A percentile compares a stretch with the other conserved stretches of the same genome.
These are phyloP conservation scores for Setophaga kirtlandii DNA, from an alignment of 2,113 vertebrate genomes.

Conservation along the genomic window DNA sequence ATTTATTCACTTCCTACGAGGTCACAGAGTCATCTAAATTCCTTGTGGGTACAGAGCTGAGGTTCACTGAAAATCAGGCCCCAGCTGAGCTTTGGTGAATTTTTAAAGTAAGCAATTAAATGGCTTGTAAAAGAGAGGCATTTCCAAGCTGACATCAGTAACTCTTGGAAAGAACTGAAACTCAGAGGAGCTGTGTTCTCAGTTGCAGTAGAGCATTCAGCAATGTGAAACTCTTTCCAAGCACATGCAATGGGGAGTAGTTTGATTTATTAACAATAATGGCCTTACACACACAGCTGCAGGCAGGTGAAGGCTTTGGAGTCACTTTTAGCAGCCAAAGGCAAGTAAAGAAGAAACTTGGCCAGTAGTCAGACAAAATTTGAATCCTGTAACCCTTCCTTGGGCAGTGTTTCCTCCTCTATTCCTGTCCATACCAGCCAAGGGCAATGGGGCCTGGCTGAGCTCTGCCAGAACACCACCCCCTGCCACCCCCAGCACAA, in stretches of 20 bases:
- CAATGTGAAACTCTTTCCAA: background rate
- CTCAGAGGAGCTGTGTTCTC: background rate
- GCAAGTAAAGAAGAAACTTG: background rate
- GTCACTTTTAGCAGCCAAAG: background rate
- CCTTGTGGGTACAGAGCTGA: conserved; percentile 20
- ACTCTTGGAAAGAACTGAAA: background rate
- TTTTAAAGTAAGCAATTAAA: conserved; percentile 53
- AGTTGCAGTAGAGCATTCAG: background rate
- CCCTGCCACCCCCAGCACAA: background rate
- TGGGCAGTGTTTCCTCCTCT: background rate
- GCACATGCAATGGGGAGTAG: background rate
- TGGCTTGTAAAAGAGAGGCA: conserved; percentile 41
- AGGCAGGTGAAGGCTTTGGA: background rate
- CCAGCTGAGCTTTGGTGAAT: conserved; percentile 25
- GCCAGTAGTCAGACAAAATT: background rate
- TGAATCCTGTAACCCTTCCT: background rate
- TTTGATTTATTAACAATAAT: conserved; percentile 21
- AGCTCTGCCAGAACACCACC: background rate
- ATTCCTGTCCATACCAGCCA: background rate
- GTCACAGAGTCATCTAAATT: conserved; percentile 18
- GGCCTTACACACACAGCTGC: background rate
- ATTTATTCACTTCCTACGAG: background rate
- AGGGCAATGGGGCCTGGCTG: background rate
- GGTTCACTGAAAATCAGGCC: conserved; percentile 23
- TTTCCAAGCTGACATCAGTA: conserved; percentile 17